Base-by-base conservation (phyloP, 1,140 invertebrate genomes). In the Diorhabda elongata region DNA sequence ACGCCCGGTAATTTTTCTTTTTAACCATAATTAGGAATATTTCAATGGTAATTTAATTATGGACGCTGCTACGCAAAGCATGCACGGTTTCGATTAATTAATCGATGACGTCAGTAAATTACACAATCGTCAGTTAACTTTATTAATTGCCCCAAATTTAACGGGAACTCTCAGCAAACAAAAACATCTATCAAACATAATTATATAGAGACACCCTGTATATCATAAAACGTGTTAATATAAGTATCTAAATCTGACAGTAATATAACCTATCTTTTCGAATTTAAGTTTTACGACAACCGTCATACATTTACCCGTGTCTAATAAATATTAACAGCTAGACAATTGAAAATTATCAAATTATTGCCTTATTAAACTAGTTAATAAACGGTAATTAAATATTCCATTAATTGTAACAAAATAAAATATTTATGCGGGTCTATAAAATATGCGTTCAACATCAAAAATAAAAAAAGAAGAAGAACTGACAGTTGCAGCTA, bases 291-390 rank as follows among this genome's bases (percentile, higher is more conserved):
- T 26, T 26, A 26, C 26, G 6, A 52, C n/a, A 52, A 52, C 47
- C 47, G n/a, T 52, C 47, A 52, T 52, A 6, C 63, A 64, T 47
- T 44, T 44, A 62, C 43, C 42, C 47, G 47, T 52, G 6, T 8
- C 47, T 52, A 52, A 52, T 52, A 52, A 52, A 4, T 8, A 57
- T 64, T 64, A 64, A 64, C 63, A 6, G 42, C 43, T 26, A 26
- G 26, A 64, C 63, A 64, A 64, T 64, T 26, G 63, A 42, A 64
- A 56, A 56, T 56, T 52, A 57, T 64, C 63, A 57, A 64, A 64
- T 64, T 64, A 64, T 64, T 56, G 44, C 63, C 45, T 44, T 11
- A 64, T 45, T 57, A 52, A 42, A 57, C 41, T 8, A 62, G 44
- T 56, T 11, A 26, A 26, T 26, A 44, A 41, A 57, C 8, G 57